These are phyloP conservation scores for Sebastes wilsoni DNA, from an alignment of 2,797 vertebrate genomes.

Conservation along the genomic window DNA sequence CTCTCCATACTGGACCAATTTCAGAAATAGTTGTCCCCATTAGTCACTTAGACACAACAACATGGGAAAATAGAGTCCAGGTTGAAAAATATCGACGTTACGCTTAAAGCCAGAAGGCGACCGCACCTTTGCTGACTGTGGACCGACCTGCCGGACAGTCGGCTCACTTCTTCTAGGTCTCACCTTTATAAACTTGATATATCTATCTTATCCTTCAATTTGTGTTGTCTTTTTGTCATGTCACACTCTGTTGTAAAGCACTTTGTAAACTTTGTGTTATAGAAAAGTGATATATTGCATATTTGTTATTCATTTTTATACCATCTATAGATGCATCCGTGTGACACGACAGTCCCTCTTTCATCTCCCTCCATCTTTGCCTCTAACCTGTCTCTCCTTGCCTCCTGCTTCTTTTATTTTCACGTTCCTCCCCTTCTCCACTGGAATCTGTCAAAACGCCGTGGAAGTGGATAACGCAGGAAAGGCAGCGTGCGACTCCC, in stretches of 20 bases:
- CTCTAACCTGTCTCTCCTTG: background rate
- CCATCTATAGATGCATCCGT: background rate
- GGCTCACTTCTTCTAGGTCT: background rate
- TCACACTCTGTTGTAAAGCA: background rate
- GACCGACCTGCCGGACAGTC: background rate
- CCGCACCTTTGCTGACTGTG: background rate
- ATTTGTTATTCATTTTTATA: background rate
- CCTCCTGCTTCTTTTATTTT: slow-evolving; percentile 30
- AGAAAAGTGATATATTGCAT: background rate
- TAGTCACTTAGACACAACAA: background rate
- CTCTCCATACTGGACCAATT: too few species aligned
- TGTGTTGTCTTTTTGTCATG: background rate
- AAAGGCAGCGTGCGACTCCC: background rate
- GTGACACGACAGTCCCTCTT: background rate
- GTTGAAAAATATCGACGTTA: background rate
- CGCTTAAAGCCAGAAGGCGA: background rate
- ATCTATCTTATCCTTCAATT: background rate
- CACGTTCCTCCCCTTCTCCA: slow-evolving; percentile 29
- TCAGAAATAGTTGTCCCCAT: background rate
- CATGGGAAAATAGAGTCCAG: background rate
- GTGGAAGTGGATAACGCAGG: slow-evolving; percentile 10
- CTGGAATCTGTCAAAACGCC: slow-evolving; percentile 53
- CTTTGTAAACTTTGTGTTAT: background rate
- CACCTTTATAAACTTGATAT: background rate
- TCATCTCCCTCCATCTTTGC: slow-evolving; percentile 2